Evolutionary conservation across 2,888 invertebrate genomes (phyloP), one percentile per base, ranked within the genome.

Genomic region (Agrotis puta): DNA sequence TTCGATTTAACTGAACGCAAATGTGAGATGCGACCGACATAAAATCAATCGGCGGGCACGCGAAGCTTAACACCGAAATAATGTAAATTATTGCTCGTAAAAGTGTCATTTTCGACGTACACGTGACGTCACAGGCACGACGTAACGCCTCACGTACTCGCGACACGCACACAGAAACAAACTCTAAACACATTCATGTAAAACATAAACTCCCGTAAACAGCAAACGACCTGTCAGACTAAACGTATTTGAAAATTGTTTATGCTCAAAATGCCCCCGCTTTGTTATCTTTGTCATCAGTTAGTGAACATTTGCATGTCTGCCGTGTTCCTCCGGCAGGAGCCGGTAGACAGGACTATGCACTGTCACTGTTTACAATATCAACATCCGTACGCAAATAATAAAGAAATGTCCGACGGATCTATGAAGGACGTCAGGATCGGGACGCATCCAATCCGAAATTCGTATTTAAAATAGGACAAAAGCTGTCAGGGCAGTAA

Each of bases 81-180:
- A 94, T 94, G 94, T 95, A 95, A 95, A 95, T 95, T 94, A 95
- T 95, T 92, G 92, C 94, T 94, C 94, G 94, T 95, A 95, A 95
- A 95, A 94, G 93, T 95, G 95, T 95, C 95, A 95, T 96, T 95
- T 94, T 94, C 92, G 94, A 94, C 94, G 93, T 94, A 92, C 92
- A 90, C 91, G 94, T 95, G 95, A 95, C 95, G 95, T 95, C 94
- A 95, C 84, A 79, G 82, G 65, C 73, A 70, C 81, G 71, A 76
- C 79, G 82, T 85, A 88, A 86, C 83, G 88, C 81, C 86, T 79
- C 79, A 88, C 85, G 79, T 85, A 78, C 81, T 68, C 64, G 79
- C 67, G 67, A 71, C 64, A 50, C 59, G 58, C 82, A 80, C 70
- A 79, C 73, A 69, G 64, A 91, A 88, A 80, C 79, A 87, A 85